Base-by-base conservation (phyloP, 2,113 vertebrate genomes). In the Stomatorhinus ivindoensis region DNA sequence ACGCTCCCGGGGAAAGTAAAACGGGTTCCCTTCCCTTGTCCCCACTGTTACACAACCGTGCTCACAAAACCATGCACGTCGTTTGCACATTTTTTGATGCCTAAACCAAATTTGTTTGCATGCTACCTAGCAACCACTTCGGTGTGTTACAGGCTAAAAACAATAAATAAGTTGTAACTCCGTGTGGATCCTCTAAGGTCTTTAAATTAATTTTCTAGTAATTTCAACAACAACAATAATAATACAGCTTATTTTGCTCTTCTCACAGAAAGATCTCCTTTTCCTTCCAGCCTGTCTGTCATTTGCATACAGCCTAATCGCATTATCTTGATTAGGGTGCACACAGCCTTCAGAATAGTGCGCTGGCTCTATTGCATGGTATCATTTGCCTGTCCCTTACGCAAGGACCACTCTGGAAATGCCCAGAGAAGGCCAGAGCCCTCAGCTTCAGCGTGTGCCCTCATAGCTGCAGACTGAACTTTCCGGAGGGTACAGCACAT, bases 401-500 rank as follows among this genome's bases (percentile, higher is more conserved):
- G 13, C 39, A 53, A 80, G 47, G 24, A 47, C 10, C 13, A 21
- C 42, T n/a, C 24, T 27, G 39, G 65, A 58, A 35, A 82, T 42
- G n/a, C 21, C 8, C 46, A 48, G 69, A 76, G 69, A 24, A 80
- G 9, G 4, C 46, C 65, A 46, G 39, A 9, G 9, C 86, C 55
- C 39, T 89, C 48, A 47, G 35, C 51, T 31, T 31, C 35, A 4
- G n/a, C 11, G 7, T 42, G 6, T 27, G 17, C 50, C 76, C 35
- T 53, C 35, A 24, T 55, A 42, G 42, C 84, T 86, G 44, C 84
- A 65, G 17, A 35, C 53, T 82, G 48, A 87, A 76, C 86, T 35
- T 88, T 90, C 69, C 48, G 47, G 47, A 87, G 69, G 35, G 47
- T 76, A 87, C 86, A 90, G 89, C 9, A 88, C 86, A 46, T 82